These are phyloP conservation scores for Peromyscus polionotus DNA, from an alignment of 2,113 vertebrate genomes.

Conservation along the genomic window DNA sequence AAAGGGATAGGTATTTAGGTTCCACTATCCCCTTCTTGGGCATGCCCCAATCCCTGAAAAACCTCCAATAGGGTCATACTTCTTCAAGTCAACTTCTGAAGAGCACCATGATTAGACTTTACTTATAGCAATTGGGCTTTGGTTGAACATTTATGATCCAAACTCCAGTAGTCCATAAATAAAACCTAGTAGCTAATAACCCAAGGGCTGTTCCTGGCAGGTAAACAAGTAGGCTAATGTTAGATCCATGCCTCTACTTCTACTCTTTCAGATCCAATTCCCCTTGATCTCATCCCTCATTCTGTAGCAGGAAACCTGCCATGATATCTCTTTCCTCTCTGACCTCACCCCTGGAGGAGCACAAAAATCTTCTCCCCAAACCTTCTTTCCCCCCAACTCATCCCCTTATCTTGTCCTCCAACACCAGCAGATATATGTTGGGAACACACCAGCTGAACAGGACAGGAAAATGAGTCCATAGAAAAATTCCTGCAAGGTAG, in stretches of 20 bases:
- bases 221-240: not conserved
- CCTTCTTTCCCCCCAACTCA: not conserved
- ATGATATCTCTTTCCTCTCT: not conserved
- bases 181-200: constrained; percentile 28
- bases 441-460: not conserved
- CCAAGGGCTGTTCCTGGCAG: not conserved
- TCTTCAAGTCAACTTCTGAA: not conserved
- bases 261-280: not conserved
- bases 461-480: not conserved
- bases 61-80: fast-evolving
- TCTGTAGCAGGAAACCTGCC: not conserved
- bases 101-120: not conserved
- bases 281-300: not conserved
- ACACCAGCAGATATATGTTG: not conserved
- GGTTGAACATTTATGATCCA: not conserved
- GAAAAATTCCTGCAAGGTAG: not conserved
- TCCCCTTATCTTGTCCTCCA: not conserved
- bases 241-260: not conserved
- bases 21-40: no score
- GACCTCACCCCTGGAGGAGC: not conserved
- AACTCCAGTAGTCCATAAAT: constrained; percentile 33
- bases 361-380: not conserved
- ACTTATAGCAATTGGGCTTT: not conserved
- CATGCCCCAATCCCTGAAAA: not conserved
- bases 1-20: not conserved